Evolutionary conservation across 2,888 invertebrate genomes (phyloP), one percentile per base, ranked within the genome.

Genomic region (Diplolepis rosae): DNA sequence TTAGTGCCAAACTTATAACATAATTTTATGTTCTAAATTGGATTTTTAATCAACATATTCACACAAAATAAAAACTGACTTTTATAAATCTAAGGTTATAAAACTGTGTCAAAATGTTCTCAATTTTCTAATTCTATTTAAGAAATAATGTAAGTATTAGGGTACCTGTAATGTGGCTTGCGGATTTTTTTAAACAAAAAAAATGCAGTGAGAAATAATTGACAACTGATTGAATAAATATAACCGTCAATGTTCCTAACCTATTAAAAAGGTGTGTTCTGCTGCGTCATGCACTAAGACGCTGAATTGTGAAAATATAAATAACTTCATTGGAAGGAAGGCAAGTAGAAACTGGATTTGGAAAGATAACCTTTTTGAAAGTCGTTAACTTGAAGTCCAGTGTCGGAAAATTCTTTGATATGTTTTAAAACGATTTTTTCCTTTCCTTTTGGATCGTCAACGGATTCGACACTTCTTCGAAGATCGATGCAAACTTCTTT

Each of bases 401-500:
- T 80, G 4, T 80, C 76, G 2, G 80, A 80, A 65, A 78, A 87
- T 85, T 90, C 90, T 80, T 91, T 91, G 18, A 93, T 90, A 80
- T 93, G 93, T 72, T 90, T 91, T 50, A 87, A 82, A 76, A 93
- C 89, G 5, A 92, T 82, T 78, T 87, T 85, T 45, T 91, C 91
- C 65, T 90, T 90, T 69, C 91, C 91, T 28, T 88, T 79, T 28
- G 89, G 89, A 76, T 85, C 87, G 48, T 82, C 87, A 3, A 82
- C 80, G 45, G 83, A 72, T 52, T 82, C 84, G 72, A 91, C 82
- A 61, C 89, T 89, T 45, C 89, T 90, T 27, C 91, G 90, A 75
- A 93, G 87, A 78, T 92, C 91, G 85, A 92, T 91, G 68, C 92
- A 92, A 51, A 89, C 85, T 78, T 91, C 91, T 56, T 91, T 87